These are phyloP conservation scores for Trigoniulus corallinus DNA, from an alignment of 1,140 invertebrate species.

Conservation along the genomic window DNA sequence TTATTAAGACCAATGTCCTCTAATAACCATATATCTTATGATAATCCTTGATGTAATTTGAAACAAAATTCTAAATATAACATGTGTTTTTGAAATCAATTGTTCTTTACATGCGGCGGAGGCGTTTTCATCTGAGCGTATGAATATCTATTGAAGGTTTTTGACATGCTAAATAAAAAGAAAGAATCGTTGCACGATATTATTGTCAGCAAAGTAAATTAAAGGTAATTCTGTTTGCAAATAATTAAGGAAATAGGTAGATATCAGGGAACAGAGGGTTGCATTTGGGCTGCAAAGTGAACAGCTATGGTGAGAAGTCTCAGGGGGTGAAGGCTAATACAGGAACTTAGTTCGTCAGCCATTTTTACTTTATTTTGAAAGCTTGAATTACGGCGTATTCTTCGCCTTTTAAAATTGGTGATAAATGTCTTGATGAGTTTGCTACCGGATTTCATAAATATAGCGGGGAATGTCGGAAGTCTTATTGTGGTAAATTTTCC, in stretches of 20 bases:
- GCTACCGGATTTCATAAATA: too few relatives aligned
- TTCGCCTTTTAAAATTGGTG: slow-evolving; percentile 4
- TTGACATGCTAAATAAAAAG: neutral
- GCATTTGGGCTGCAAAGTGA: neutral
- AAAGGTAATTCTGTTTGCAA: neutral
- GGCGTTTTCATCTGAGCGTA: too few relatives aligned
- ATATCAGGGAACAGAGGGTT: neutral
- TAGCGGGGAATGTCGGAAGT: too few relatives aligned
- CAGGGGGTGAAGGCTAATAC: neutral
- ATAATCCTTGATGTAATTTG: too few relatives aligned
- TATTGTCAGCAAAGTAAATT: neutral
- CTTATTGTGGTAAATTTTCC: too few relatives aligned
- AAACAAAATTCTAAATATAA: too few relatives aligned
- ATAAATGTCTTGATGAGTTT: too few relatives aligned
- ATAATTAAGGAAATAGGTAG: neutral
- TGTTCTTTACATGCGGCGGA: too few relatives aligned
- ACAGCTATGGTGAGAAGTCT: neutral
- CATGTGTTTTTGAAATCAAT: too few relatives aligned
- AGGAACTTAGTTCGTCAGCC: neutral
- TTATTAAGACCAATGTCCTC: too few relatives aligned
- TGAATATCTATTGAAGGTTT: neutral
- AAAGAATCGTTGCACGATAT: neutral
- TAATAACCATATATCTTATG: too few relatives aligned
- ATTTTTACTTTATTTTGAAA: slow-evolving; percentile 13
- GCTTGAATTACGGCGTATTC: slow-evolving; percentile 15